These are phyloP conservation scores for Cheumatopsyche charites DNA, from an alignment of 1,140 invertebrate genomes.

Conservation along the genomic window DNA sequence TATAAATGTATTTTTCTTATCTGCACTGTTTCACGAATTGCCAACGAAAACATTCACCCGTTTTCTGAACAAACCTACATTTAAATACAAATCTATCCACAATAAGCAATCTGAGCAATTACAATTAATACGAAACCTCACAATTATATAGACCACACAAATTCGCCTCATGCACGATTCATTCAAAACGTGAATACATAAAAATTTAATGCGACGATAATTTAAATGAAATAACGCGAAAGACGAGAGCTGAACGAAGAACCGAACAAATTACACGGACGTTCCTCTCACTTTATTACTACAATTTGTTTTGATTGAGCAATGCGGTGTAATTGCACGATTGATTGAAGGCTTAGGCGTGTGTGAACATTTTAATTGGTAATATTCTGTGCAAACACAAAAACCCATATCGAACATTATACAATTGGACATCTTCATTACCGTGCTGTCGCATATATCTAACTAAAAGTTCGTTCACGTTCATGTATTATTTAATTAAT, in stretches of 20 bases:
- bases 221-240: conserved; percentile 9
- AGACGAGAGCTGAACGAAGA: not conserved
- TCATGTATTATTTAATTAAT: too few relatives aligned
- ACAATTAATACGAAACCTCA: too few relatives aligned
- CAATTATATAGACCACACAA: too few relatives aligned
- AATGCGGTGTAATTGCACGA: conserved; percentile 16
- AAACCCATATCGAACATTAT: conserved; percentile 1
- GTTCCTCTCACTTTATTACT: conserved; percentile 22
- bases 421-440: not conserved
- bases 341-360: conserved; percentile 13
- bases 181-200: not conserved
- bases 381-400: conserved; percentile 8
- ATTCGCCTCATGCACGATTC: too few relatives aligned
- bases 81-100: too few relatives aligned
- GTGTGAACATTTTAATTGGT: conserved; percentile 25
- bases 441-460: too few relatives aligned
- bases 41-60: too few relatives aligned
- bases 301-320: conserved; percentile 24
- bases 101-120: too few relatives aligned
- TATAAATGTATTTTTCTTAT: too few relatives aligned
- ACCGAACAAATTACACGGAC: conserved; percentile 14
- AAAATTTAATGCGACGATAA: not conserved
- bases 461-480: too few relatives aligned
- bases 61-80: too few relatives aligned
- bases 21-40: too few relatives aligned